phyloP scores from a whole-genome alignment of 2,113 vertebrate species.

The Chaetodon auriga region DNA sequence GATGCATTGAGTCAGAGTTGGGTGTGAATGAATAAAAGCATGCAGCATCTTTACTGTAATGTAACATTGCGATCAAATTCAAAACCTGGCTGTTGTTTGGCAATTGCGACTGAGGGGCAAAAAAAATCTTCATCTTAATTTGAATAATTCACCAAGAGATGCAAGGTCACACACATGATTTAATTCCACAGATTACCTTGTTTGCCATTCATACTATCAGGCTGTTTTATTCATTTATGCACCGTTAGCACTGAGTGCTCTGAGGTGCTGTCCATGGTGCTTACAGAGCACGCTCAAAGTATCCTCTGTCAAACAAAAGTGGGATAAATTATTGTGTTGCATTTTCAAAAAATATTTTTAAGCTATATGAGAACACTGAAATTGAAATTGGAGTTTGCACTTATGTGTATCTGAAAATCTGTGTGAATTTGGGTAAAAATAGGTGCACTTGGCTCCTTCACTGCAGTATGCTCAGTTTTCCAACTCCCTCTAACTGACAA shows the following conservation, averaged over 20 bases:
- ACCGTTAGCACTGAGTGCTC: neutral
- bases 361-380: neutral
- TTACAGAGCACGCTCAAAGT: neutral
- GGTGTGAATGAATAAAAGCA: neutral
- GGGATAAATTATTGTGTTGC: neutral
- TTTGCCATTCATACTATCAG: neutral
- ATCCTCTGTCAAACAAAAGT: no score
- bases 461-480: neutral
- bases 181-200: neutral
- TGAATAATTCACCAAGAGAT: neutral
- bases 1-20: no score
- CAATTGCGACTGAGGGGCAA: neutral
- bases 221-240: neutral
- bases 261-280: slow-evolving; percentile 4
- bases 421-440: neutral
- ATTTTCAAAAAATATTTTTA: neutral
- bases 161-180: neutral
- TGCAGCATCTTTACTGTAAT: neutral
- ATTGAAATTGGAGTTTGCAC: neutral
- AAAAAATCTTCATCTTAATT: neutral
- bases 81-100: neutral
- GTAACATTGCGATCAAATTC: neutral
- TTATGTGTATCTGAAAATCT: neutral
- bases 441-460: neutral
- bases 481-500: neutral